These are phyloP conservation scores for Lucinisca nassula DNA, from an alignment of 2,888 invertebrate genomes.

Conservation along the genomic window DNA sequence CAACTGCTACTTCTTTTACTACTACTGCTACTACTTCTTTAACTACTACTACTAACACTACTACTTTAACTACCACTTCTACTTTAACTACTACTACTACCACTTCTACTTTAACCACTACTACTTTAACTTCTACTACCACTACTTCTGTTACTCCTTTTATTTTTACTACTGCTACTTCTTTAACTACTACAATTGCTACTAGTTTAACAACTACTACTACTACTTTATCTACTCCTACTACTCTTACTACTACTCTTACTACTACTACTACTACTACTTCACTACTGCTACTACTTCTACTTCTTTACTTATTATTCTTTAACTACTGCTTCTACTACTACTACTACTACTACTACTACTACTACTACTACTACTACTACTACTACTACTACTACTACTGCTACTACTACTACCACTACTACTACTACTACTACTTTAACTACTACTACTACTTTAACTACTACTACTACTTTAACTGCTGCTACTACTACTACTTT, in stretches of 20 bases:
- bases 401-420: constrained; percentile 3
- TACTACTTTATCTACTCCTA: too few relatives aligned
- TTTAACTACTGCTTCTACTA: too few relatives aligned
- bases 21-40: constrained; percentile 9
- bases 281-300: neutral
- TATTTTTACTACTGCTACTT: neutral
- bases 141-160: too few relatives aligned
- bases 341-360: neutral
- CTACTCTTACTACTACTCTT: too few relatives aligned
- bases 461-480: constrained; percentile 12
- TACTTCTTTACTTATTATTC: neutral
- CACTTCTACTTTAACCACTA: too few relatives aligned
- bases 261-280: too few relatives aligned
- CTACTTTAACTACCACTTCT: too few relatives aligned
- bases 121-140: too few relatives aligned
- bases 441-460: constrained; percentile 13
- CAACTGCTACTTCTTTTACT: constrained; percentile 6
- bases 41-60: constrained; percentile 1
- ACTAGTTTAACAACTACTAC: too few relatives aligned
- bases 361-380: neutral
- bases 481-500: constrained; percentile 4
- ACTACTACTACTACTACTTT: constrained; percentile 6
- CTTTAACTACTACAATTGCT: neutral
- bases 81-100: too few relatives aligned
- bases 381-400: constrained; percentile 12